Evolutionary conservation across 2,797 vertebrate species (phyloP).

Genomic region (Gymnothorax reevesii): DNA sequence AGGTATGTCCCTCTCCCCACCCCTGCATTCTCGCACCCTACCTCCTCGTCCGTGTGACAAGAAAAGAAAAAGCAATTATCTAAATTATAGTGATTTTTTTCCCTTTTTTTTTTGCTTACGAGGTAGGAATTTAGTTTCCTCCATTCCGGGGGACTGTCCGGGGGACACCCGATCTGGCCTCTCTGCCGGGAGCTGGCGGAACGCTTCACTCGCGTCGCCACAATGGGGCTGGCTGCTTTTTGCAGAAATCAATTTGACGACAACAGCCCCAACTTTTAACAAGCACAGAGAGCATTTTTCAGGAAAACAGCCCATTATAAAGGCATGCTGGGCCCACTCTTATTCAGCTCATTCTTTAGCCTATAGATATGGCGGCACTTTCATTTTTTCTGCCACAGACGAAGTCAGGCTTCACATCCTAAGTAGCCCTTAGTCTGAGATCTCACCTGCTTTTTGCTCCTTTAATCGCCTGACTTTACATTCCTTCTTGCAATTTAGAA

Average conservation of each 20-base stretch:
- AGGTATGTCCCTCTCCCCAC: slow-evolving; percentile 53
- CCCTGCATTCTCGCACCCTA: slow-evolving; percentile 32
- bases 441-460: slow-evolving; percentile 69
- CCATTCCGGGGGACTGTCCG: slow-evolving; percentile 40
- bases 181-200: slow-evolving; percentile 47
- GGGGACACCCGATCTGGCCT: slow-evolving; percentile 55
- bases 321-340: slow-evolving; percentile 36
- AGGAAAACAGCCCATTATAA: slow-evolving; percentile 32
- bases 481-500: slow-evolving; percentile 73
- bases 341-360: slow-evolving; percentile 55
- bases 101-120: slow-evolving; percentile 35
- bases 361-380: slow-evolving; percentile 52
- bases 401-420: slow-evolving; percentile 64
- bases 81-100: slow-evolving; percentile 47
- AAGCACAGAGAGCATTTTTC: slow-evolving; percentile 57
- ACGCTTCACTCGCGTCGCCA: slow-evolving; percentile 45
- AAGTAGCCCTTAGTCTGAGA: slow-evolving; percentile 61
- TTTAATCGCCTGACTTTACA: slow-evolving; percentile 64
- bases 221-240: slow-evolving; percentile 41
- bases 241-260: slow-evolving; percentile 44
- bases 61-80: slow-evolving; percentile 49
- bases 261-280: slow-evolving; percentile 37
- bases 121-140: slow-evolving; percentile 44
- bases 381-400: slow-evolving; percentile 42
- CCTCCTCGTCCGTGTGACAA: slow-evolving; percentile 40